Conservation (phyloP, 2,113 vertebrate species). For the Mugil cephalus region DNA sequence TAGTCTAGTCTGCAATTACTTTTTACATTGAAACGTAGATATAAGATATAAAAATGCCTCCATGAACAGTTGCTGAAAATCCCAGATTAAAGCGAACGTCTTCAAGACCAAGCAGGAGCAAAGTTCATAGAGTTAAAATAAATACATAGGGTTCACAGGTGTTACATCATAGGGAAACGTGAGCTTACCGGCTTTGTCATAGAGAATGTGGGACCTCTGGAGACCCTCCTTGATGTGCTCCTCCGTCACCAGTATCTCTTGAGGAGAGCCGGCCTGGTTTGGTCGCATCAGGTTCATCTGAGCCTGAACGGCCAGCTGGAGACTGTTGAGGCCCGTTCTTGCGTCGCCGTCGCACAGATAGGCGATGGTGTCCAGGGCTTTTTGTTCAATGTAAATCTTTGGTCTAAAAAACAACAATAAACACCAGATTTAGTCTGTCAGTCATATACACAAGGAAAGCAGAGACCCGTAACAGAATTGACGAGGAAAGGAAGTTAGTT, state of each 20-base stretch:
- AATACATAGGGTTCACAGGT: too few relatives aligned
- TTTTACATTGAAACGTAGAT: too few relatives aligned
- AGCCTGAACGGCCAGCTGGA: constrained; percentile 94
- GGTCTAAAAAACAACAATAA: constrained; percentile 76
- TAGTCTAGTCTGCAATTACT: too few relatives aligned
- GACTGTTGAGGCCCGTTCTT: constrained; percentile 90
- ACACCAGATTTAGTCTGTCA: neutral
- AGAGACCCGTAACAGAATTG: neutral
- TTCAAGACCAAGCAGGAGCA: too few relatives aligned
- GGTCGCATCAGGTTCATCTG: constrained; percentile 74
- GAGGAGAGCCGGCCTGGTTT: constrained; percentile 40
- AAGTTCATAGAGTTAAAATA: neutral
- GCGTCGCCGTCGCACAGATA: constrained; percentile 96
- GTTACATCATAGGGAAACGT: neutral
- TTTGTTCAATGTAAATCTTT: constrained; percentile 88
- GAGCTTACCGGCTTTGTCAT: constrained; percentile 93
- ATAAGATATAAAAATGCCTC: too few relatives aligned
- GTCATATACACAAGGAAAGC: too few relatives aligned
- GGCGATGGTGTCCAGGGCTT: constrained; percentile 91
- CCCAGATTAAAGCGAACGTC: too few relatives aligned
- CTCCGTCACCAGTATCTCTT: constrained; percentile 87
- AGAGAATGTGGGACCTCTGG: constrained; percentile 95
- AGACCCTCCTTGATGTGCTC: constrained; percentile 94
- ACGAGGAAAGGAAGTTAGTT: too few relatives aligned
- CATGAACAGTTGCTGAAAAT: too few relatives aligned